Conservation (phyloP, 2,888 invertebrate species). For the Zelleria hepariella region DNA sequence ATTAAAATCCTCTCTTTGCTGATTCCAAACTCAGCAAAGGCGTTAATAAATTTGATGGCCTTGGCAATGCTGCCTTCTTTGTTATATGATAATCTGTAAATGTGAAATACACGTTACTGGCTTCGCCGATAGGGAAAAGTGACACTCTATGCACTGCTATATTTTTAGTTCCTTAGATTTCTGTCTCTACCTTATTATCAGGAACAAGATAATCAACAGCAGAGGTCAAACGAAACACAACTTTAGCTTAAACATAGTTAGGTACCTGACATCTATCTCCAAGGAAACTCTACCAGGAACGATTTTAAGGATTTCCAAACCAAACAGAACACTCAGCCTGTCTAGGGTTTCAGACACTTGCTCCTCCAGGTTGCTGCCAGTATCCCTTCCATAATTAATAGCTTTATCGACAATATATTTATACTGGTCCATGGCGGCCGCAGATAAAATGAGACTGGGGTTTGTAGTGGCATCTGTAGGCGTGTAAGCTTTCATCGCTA, state of each 20-base stretch:
- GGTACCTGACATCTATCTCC: constrained; percentile 93
- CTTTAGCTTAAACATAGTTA: neutral
- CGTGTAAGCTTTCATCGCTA: constrained; percentile 96
- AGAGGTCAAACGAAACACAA: no score
- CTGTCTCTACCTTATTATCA: no score
- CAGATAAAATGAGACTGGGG: constrained; percentile 95
- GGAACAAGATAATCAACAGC: no score
- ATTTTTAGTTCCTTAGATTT: no score
- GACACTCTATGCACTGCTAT: no score
- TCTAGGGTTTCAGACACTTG: constrained; percentile 90
- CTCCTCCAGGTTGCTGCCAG: constrained; percentile 74
- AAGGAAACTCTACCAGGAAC: constrained; percentile 98
- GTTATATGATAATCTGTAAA: constrained; percentile 90
- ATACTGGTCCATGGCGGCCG: constrained; percentile 95
- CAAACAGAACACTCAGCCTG: constrained; percentile 95
- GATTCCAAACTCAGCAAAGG: constrained; percentile 93
- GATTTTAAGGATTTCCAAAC: constrained; percentile 96
- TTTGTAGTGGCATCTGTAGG: constrained; percentile 99
- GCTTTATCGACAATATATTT: constrained; percentile 91
- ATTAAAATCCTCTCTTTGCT: constrained; percentile 94
- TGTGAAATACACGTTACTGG: neutral
- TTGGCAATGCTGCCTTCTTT: constrained; percentile 92
- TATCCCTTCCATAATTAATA: constrained; percentile 81
- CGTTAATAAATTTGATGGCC: constrained; percentile 87
- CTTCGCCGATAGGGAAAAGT: neutral